Base-by-base conservation (phyloP, 2,888 invertebrate genomes). In the Panorpa germanica region DNA sequence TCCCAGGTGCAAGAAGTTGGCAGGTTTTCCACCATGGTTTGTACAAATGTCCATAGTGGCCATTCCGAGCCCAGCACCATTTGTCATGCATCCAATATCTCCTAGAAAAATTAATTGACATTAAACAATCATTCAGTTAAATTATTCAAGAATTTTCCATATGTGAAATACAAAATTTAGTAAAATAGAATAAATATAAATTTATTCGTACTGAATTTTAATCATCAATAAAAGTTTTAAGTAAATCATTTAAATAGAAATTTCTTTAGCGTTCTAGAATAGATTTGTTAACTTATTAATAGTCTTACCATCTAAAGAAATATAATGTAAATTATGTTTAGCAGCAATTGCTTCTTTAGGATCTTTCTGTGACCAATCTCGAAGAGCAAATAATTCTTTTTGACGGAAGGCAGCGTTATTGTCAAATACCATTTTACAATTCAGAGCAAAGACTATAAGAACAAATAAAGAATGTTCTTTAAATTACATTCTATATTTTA, bases 21-120 rank as follows among this genome's bases (percentile, higher is more conserved):
- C 93, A 4, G 93, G 93, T 43, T 77, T 75, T 14, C 93, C 93
- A 17, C 93, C 93, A 45, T 93, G 85, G 44, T 93, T 60, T 49
- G 91, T 88, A 48, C 95, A 93, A 38, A 95, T 91, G 52, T 95
- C 93, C 93, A 95, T 93, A 5, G 93, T 95, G 13, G 93, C 90
- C 93, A 93, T 93, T 15, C 93, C 93, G 39, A 95, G 60, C 37
- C 93, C 93, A 34, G 93, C 93, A 35, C 93, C 93, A 50, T 93
- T 93, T 20, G 93, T 91, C 67, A 93, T 71, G 55, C 91, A 93
- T 3, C 91, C 91, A 46, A 91, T 90, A 46, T 69, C 76, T 28
- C 67, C 66, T 65, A 37, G 1, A 34, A 12, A 12, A 24, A 25
- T n/a, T n/a, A n/a, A n/a, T n/a, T n/a, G n/a, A n/a, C n/a, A n/a